Conservation (phyloP, 92 coral and sea anemone genomes). For the Montipora capitata region DNA sequence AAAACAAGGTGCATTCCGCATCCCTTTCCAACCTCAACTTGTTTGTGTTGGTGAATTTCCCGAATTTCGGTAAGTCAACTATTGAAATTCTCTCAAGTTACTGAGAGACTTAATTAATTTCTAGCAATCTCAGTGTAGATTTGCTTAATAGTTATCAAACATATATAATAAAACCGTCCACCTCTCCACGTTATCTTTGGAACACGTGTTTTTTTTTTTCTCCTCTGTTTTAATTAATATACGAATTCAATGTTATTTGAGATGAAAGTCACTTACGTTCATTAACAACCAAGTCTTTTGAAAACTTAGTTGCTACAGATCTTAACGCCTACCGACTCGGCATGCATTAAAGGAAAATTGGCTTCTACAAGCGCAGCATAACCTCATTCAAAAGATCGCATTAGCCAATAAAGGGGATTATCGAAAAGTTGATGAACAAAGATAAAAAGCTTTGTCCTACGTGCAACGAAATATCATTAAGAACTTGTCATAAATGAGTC, state of each 20-base stretch:
- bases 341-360: background rate
- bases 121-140: no score
- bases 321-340: background rate
- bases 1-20: background rate
- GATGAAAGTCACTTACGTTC: background rate
- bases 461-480: background rate
- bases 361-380: background rate
- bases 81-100: background rate
- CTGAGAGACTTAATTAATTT: background rate
- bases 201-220: constrained; percentile 18
- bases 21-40: no score
- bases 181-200: background rate
- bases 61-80: background rate
- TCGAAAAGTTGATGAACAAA: background rate
- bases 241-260: background rate
- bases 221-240: background rate
- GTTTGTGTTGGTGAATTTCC: background rate
- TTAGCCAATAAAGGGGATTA: background rate
- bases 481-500: no score
- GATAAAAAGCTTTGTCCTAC: background rate
- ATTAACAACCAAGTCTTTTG: background rate
- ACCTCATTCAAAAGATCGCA: background rate
- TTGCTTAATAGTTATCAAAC: background rate
- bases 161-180: background rate
- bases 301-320: constrained; percentile 9